Evolutionary conservation across 2,888 invertebrate genomes (phyloP).

Genomic region (Oligia strigilis): DNA sequence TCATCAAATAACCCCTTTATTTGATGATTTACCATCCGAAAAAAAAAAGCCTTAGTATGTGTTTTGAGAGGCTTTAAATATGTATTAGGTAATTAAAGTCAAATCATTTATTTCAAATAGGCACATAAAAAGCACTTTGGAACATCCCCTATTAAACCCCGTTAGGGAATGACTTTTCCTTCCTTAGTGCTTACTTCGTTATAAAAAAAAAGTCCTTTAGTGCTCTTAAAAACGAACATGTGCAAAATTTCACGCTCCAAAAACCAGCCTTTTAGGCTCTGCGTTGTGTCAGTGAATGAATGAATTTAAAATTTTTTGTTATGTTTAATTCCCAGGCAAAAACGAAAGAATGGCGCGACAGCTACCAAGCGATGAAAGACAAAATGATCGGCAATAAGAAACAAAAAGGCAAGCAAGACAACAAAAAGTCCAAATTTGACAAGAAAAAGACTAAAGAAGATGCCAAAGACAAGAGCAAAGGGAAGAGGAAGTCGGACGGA

Average conservation of each 20-base stretch:
- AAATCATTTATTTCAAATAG: not conserved
- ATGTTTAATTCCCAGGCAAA: constrained; percentile 73
- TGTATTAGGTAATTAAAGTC: not conserved
- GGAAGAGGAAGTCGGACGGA: constrained; percentile 82
- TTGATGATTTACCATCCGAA: too few species aligned
- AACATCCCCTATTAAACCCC: too few species aligned
- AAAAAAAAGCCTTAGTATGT: too few species aligned
- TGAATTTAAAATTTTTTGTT: not conserved
- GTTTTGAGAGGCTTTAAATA: not conserved
- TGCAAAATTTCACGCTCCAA: not conserved
- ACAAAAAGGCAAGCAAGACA: constrained; percentile 79
- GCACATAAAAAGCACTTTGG: not conserved
- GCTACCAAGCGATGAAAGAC: constrained; percentile 85
- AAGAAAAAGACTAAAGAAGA: constrained; percentile 78
- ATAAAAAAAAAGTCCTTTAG: not conserved
- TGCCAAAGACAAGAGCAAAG: constrained; percentile 75
- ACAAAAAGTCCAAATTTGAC: constrained; percentile 80
- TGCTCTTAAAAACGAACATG: not conserved
- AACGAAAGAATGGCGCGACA: constrained; percentile 84
- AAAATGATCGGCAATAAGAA: constrained; percentile 83
- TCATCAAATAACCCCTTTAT: too few species aligned
- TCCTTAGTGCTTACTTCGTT: too few species aligned
- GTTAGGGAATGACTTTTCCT: too few species aligned
- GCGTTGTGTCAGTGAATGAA: not conserved
- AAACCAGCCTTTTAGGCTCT: not conserved